Percentiles rank a stretch among this genome's conserved stretches.
phyloP scores from a whole-genome alignment of 2,888 invertebrate genomes.

The Lottia gigantea region DNA sequence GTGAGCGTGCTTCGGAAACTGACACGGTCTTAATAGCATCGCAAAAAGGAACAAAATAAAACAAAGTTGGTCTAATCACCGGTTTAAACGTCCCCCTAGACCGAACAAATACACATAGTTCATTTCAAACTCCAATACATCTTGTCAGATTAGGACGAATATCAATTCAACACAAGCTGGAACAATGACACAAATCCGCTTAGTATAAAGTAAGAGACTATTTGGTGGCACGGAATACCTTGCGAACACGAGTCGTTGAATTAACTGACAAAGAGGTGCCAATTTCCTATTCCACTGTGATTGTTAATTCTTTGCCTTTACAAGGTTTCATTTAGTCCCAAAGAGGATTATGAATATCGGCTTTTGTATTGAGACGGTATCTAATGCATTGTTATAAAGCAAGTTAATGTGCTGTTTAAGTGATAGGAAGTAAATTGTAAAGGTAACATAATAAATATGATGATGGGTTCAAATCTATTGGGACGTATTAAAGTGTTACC shows the following conservation, averaged over 20 bases:
- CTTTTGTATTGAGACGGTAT: slow-evolving; percentile 1
- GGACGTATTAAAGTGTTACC: too few species aligned
- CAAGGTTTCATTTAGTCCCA: slow-evolving; percentile 8
- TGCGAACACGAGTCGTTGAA: neutral
- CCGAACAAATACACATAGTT: slow-evolving; percentile 20
- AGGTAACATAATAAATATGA: too few species aligned
- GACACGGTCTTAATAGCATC: slow-evolving; percentile 1
- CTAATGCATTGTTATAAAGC: neutral
- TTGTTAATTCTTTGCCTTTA: neutral
- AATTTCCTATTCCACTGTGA: neutral
- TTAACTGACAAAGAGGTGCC: slow-evolving; percentile 4
- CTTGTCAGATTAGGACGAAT: slow-evolving; percentile 20
- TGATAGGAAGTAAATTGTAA: neutral
- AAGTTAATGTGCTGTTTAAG: neutral
- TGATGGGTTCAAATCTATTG: too few species aligned
- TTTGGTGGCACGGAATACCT: slow-evolving; percentile 6
- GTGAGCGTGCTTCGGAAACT: neutral
- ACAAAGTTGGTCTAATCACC: slow-evolving; percentile 17
- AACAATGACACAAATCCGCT: slow-evolving; percentile 20
- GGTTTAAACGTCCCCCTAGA: slow-evolving; percentile 16
- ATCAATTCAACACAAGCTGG: slow-evolving; percentile 17
- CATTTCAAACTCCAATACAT: slow-evolving; percentile 20
- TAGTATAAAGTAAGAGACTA: neutral
- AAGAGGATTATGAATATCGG: slow-evolving; percentile 1
- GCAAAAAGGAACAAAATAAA: slow-evolving; percentile 2